These are phyloP conservation scores for Ceryle rudis DNA, from an alignment of 2,797 vertebrate species.

Conservation along the genomic window DNA sequence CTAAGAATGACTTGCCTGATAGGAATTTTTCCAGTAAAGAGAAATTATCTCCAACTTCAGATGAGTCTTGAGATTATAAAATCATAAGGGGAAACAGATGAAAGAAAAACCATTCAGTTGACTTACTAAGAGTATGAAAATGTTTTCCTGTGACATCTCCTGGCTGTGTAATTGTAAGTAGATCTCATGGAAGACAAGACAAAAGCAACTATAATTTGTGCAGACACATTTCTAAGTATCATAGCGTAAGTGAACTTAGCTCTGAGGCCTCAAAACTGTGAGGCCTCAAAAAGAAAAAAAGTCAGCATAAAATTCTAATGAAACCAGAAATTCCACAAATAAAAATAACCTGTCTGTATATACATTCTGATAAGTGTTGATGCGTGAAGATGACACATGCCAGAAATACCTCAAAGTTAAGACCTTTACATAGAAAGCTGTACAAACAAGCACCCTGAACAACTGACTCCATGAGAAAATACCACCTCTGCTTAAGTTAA, in stretches of 20 bases:
- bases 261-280: background rate
- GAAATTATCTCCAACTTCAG: conserved; percentile 31
- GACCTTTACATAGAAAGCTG: background rate
- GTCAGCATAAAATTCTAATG: accelerated
- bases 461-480: background rate
- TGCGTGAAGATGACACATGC: background rate
- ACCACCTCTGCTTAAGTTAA: background rate
- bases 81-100: background rate
- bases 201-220: background rate
- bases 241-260: background rate
- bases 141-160: background rate
- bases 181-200: background rate
- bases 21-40: conserved; percentile 42
- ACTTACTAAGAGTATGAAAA: background rate
- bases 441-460: background rate
- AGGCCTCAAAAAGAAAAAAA: background rate
- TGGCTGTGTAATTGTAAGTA: background rate
- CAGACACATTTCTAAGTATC: background rate
- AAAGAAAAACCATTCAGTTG: background rate
- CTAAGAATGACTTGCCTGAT: conserved; percentile 36
- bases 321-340: background rate
- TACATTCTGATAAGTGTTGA: accelerated
- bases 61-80: conserved; percentile 16
- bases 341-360: background rate
- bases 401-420: background rate